These are phyloP conservation scores for Kuschelorhynchus macadamiae DNA, from an alignment of 2,888 invertebrate genomes.

Conservation along the genomic window DNA sequence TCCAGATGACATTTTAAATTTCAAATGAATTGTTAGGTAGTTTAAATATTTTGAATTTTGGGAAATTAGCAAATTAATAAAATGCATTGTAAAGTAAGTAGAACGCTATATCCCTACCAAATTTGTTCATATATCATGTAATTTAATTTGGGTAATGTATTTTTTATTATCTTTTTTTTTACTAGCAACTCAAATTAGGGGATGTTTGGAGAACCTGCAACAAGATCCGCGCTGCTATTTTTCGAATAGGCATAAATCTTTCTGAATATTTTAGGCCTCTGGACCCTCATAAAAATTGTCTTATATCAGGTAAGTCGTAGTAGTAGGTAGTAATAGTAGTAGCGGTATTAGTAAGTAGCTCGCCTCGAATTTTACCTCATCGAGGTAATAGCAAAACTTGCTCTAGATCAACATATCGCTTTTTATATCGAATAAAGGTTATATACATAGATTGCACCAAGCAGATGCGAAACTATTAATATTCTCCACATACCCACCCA, in stretches of 20 bases:
- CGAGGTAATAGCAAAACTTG: too few species aligned
- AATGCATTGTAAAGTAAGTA: constrained; percentile 62
- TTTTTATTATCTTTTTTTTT: too few species aligned
- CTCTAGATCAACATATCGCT: too few species aligned
- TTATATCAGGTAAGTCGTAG: constrained; percentile 78
- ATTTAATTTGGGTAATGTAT: too few species aligned
- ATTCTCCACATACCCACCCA: too few species aligned
- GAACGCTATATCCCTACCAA: neutral
- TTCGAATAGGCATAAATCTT: constrained; percentile 80
- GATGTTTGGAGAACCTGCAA: constrained; percentile 86
- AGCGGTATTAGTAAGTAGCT: too few species aligned
- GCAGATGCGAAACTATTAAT: too few species aligned
- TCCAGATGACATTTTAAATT: neutral
- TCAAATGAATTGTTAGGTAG: neutral
- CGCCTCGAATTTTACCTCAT: too few species aligned
- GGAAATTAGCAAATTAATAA: constrained; percentile 24
- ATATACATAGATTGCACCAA: too few species aligned
- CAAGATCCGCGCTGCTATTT: constrained; percentile 83
- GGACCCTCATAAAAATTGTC: constrained; percentile 78
- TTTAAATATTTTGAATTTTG: neutral
- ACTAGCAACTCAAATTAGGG: constrained; percentile 71
- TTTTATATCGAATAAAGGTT: too few species aligned
- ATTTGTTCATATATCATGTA: constrained; percentile 3
- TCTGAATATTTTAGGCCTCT: constrained; percentile 79
- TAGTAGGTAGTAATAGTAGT: too few species aligned